Evolutionary conservation across 1,140 invertebrate species (phyloP).

Genomic region (Lordiphosa collinella): DNA sequence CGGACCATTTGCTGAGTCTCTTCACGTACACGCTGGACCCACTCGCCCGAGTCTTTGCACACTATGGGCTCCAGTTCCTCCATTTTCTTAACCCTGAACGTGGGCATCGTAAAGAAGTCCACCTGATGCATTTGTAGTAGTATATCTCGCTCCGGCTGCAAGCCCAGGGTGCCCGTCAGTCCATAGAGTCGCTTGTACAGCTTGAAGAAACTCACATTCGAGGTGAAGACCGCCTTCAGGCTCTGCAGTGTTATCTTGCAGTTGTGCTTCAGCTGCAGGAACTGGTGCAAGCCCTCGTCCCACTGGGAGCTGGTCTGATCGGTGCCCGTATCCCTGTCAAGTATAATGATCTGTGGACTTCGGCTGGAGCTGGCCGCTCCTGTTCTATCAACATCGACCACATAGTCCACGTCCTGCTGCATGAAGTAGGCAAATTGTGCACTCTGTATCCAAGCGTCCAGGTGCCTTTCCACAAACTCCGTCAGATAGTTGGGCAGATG

Average conservation of each 20-base stretch:
- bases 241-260: slow-evolving; percentile 67
- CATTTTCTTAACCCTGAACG: slow-evolving; percentile 1
- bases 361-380: slow-evolving; percentile 42
- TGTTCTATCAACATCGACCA: slow-evolving; percentile 51
- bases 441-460: slow-evolving; percentile 9
- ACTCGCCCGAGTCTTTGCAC: neutral
- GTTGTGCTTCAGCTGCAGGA: slow-evolving; percentile 80
- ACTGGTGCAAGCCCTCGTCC: slow-evolving; percentile 79
- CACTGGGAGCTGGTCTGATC: slow-evolving; percentile 74
- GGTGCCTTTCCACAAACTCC: slow-evolving; percentile 3
- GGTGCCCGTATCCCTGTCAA: slow-evolving; percentile 79
- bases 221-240: slow-evolving; percentile 78
- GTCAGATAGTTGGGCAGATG: slow-evolving; percentile 8
- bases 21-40: neutral
- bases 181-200: slow-evolving; percentile 71
- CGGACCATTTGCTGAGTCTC: neutral
- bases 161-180: slow-evolving; percentile 11
- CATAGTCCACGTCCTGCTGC: slow-evolving; percentile 37
- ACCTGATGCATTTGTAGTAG: neutral
- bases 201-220: slow-evolving; percentile 78
- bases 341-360: slow-evolving; percentile 58
- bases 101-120: slow-evolving; percentile 4
- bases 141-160: slow-evolving; percentile 1
- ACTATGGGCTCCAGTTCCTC: slow-evolving; percentile 2
- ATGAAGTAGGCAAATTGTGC: slow-evolving; percentile 2